Percentiles rank a stretch among this genome's conserved stretches.
Conservation (phyloP, 2,797 vertebrate species). For the Rhodeus uyekii region DNA sequence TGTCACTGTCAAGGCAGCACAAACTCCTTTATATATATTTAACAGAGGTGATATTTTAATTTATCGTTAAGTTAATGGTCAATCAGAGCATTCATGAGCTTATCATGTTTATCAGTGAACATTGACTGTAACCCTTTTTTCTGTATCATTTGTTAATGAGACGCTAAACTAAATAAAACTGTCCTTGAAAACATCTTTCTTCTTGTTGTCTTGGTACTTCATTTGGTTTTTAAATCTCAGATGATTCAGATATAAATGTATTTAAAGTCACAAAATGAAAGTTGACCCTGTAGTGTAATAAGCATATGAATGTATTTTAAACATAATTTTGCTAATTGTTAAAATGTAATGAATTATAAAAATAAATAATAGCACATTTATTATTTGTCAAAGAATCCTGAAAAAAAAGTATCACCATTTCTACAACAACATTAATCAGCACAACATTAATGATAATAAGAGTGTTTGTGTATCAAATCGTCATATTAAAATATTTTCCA, state of each 20-base stretch:
- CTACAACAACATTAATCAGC: not conserved
- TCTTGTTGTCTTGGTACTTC: not conserved
- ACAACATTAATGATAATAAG: not conserved
- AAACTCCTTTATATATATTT: conserved; percentile 47
- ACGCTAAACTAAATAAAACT: conserved; percentile 45
- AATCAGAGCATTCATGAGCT: conserved; percentile 22
- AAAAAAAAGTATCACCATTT: not conserved
- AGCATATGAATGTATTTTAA: not conserved
- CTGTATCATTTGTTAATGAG: conserved; percentile 32
- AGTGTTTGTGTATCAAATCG: not conserved
- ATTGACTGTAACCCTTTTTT: conserved; percentile 24
- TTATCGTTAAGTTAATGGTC: conserved; percentile 36
- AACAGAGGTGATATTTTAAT: conserved; percentile 41
- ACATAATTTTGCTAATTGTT: not conserved
- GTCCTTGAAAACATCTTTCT: conserved; percentile 19
- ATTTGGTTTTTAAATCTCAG: not conserved
- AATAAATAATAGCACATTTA: too few species aligned
- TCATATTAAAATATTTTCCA: not conserved
- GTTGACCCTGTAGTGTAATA: not conserved
- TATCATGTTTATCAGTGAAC: conserved; percentile 25
- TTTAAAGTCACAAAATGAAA: not conserved
- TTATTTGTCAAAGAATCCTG: not conserved
- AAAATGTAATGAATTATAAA: not conserved
- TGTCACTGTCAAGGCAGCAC: conserved; percentile 30
- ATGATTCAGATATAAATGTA: not conserved